Conservation (phyloP, 1,140 invertebrate species). For the Oscheius sp. region DNA sequence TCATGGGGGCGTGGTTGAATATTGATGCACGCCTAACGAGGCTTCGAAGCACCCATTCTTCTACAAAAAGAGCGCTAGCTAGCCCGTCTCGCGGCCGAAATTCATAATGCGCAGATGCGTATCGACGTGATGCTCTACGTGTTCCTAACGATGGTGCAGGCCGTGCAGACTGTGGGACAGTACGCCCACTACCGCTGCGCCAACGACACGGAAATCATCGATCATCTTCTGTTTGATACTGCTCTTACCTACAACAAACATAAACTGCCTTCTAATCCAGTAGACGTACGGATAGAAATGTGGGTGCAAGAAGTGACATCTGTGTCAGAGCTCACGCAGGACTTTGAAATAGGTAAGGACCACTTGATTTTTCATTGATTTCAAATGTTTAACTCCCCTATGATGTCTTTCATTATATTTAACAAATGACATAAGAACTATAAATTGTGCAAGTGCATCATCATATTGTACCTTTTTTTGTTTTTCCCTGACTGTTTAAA, state of each 20-base stretch:
- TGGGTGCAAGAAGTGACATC: slow-evolving; percentile 56
- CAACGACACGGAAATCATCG: slow-evolving; percentile 61
- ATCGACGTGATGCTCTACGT: background rate
- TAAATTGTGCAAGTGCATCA: too few relatives aligned
- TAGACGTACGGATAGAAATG: slow-evolving; percentile 57
- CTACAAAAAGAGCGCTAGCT: slow-evolving; percentile 9
- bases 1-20: slow-evolving; percentile 10
- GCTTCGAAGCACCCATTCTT: slow-evolving; percentile 13
- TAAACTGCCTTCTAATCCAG: slow-evolving; percentile 54
- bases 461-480: too few relatives aligned
- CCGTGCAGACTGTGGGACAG: background rate
- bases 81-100: background rate
- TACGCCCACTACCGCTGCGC: slow-evolving; percentile 41
- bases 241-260: slow-evolving; percentile 56
- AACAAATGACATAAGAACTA: too few relatives aligned
- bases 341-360: slow-evolving; percentile 58
- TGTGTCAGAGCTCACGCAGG: slow-evolving; percentile 59
- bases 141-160: background rate
- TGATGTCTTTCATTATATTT: too few relatives aligned
- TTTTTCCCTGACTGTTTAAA: too few relatives aligned
- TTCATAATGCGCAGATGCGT: slow-evolving; percentile 2
- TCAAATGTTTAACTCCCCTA: too few relatives aligned
- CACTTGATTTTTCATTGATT: too few relatives aligned
- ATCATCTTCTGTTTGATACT: slow-evolving; percentile 58
- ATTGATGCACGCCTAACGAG: slow-evolving; percentile 6